phyloP scores from a whole-genome alignment of 2,113 vertebrate species.

The Nerophis lumbriciformis region DNA sequence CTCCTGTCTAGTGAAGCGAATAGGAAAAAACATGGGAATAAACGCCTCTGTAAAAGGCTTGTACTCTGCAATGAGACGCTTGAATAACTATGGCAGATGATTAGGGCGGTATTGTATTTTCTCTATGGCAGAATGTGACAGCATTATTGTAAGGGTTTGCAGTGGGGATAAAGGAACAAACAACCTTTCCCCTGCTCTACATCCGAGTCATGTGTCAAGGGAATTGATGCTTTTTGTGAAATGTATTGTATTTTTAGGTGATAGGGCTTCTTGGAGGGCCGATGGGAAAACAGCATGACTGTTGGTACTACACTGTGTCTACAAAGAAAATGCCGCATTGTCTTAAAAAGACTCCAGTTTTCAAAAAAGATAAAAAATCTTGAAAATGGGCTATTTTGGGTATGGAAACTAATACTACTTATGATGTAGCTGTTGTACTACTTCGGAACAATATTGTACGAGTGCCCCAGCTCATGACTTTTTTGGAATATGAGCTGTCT shows the following conservation, averaged over 20 bases:
- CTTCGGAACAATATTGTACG: too few species aligned
- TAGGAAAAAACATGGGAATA: conserved; percentile 3
- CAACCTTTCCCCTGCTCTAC: conserved; percentile 15
- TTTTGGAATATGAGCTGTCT: too few species aligned
- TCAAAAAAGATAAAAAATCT: background rate
- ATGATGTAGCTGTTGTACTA: background rate
- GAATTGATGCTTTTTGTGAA: conserved; percentile 27
- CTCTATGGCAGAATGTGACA: conserved; percentile 19
- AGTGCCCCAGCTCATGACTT: too few species aligned
- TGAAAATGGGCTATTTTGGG: background rate
- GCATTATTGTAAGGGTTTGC: conserved; percentile 5
- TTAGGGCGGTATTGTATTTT: conserved; percentile 10
- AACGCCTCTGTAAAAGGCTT: conserved; percentile 14
- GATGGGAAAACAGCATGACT: conserved; percentile 24
- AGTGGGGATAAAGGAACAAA: conserved; percentile 24
- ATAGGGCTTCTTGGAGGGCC: conserved; percentile 16
- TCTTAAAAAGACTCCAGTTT: background rate
- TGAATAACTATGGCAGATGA: conserved; percentile 2
- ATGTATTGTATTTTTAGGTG: conserved; percentile 32
- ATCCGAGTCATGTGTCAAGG: conserved; percentile 3
- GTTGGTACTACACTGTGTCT: conserved; percentile 22
- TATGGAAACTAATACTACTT: background rate
- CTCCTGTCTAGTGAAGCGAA: conserved; percentile 1
- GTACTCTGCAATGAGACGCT: conserved; percentile 14
- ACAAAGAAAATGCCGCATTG: conserved; percentile 18